Base-by-base conservation (phyloP, 2,113 vertebrate genomes). In the Embiotoca jacksoni region DNA sequence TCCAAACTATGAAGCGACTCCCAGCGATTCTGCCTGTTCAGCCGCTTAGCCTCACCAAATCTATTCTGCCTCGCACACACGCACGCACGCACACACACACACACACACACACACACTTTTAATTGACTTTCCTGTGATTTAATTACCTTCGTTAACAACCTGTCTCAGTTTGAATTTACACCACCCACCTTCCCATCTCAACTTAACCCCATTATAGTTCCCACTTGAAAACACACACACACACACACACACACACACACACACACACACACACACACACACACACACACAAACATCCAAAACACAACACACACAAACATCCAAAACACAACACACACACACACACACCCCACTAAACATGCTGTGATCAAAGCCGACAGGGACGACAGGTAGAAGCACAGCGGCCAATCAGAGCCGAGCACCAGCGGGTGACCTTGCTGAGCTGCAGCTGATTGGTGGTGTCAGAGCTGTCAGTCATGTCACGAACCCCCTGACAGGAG, bases 111-210 rank as follows among this genome's bases (percentile, higher is more conserved):
- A 76, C 61, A 61, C 77, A 75, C 94, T 95, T 94, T 95, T 96
- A 96, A 97, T 96, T 96, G 95, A 95, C 94, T 96, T 94, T 96
- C 94, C 96, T 94, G 94, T 95, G 94, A 97, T 97, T 97, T 96
- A 96, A 97, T 97, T 96, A 96, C 95, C 95, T 95, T 95, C 93
- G 91, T 89, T 92, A 96, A 95, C 94, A 96, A 95, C 95, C 95
- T 95, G 95, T 96, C 94, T 96, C 92, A 94, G 93, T 95, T 95
- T 96, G 96, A 96, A 94, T 94, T 95, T 94, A 96, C 78, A 73
- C 94, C 95, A 91, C 94, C 94, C 94, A 93, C 94, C 91, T 94
- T 93, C 55, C 58, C 65, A 62, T 67, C 64, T 94, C 94, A 84
- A 80, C 57, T 72, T 78, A 82, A 89, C 85, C 84, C 58, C 66